Conservation (phyloP, 1,140 invertebrate species). For the Scaptomyza montana region DNA sequence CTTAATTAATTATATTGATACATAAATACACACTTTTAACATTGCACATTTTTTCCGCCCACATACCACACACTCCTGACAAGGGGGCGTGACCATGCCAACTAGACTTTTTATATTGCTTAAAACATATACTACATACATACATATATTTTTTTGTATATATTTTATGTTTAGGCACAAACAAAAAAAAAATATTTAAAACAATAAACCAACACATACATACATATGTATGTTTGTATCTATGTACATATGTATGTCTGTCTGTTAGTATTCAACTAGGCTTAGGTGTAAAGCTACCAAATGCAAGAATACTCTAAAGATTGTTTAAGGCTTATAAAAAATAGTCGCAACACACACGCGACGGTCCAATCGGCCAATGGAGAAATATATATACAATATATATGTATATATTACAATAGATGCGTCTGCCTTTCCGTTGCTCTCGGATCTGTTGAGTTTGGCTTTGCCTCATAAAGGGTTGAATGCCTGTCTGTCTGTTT, state of each 20-base stretch:
- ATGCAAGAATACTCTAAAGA: conserved; percentile 69
- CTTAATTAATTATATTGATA: conserved; percentile 18
- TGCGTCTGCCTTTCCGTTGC: not conserved
- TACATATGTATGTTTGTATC: conserved; percentile 2
- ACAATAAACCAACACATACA: conserved; percentile 8
- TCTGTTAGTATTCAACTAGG: conserved; percentile 2
- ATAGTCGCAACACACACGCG: conserved; percentile 16
- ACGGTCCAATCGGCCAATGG: conserved; percentile 15
- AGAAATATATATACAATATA: conserved; percentile 64
- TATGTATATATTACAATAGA: conserved; percentile 69
- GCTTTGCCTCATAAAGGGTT: not conserved
- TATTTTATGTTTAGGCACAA: conserved; percentile 10
- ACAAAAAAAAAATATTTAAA: conserved; percentile 13
- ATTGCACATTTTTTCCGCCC: not conserved
- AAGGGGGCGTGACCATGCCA: conserved; percentile 15
- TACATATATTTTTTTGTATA: not conserved
- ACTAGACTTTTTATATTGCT: conserved; percentile 19
- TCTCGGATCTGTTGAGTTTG: not conserved
- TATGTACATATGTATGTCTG: too few relatives aligned
- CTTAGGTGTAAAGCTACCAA: conserved; percentile 70
- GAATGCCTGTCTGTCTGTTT: not conserved
- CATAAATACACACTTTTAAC: conserved; percentile 15
- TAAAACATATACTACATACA: conserved; percentile 4
- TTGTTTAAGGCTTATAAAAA: conserved; percentile 48
- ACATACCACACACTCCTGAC: not conserved